These are phyloP conservation scores for Vesta saturnalis DNA, from an alignment of 2,888 invertebrate species.

Conservation along the genomic window DNA sequence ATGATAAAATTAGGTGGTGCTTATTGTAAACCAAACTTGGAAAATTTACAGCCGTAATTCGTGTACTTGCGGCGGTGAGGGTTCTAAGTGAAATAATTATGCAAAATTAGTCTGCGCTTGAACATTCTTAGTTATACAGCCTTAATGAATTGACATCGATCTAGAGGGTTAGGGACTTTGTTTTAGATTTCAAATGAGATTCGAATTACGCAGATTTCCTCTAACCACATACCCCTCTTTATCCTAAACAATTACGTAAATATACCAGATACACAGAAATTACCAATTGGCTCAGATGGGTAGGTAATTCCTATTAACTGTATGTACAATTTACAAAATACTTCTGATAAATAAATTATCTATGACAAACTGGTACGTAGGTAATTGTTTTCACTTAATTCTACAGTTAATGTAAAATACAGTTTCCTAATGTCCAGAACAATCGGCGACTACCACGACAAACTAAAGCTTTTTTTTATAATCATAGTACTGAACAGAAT, in stretches of 20 bases:
- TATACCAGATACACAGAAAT: slow-evolving; percentile 2
- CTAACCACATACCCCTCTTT: slow-evolving; percentile 21
- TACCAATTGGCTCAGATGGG: not conserved
- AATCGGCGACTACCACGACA: too few species aligned
- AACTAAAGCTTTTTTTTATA: too few species aligned
- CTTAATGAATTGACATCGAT: slow-evolving; percentile 63
- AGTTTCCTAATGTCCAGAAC: too few species aligned
- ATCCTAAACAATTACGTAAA: slow-evolving; percentile 24
- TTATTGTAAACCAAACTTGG: slow-evolving; percentile 67
- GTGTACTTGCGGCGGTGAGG: slow-evolving; percentile 59
- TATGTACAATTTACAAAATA: too few species aligned
- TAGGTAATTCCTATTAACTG: not conserved
- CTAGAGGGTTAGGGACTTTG: slow-evolving; percentile 54
- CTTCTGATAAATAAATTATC: too few species aligned
- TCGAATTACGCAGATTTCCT: slow-evolving; percentile 41
- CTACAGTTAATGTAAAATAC: too few species aligned
- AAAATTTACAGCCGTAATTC: slow-evolving; percentile 64
- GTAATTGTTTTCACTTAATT: too few species aligned
- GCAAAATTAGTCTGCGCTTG: slow-evolving; percentile 60
- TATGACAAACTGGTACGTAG: too few species aligned
- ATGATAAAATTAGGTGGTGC: slow-evolving; percentile 65
- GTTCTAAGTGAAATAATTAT: slow-evolving; percentile 61
- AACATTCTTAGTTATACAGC: slow-evolving; percentile 57
- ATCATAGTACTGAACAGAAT: too few species aligned
- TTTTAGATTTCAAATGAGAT: slow-evolving; percentile 59